phyloP scores from a whole-genome alignment of 2,113 vertebrate genomes.

The Acinonyx jubatus region DNA sequence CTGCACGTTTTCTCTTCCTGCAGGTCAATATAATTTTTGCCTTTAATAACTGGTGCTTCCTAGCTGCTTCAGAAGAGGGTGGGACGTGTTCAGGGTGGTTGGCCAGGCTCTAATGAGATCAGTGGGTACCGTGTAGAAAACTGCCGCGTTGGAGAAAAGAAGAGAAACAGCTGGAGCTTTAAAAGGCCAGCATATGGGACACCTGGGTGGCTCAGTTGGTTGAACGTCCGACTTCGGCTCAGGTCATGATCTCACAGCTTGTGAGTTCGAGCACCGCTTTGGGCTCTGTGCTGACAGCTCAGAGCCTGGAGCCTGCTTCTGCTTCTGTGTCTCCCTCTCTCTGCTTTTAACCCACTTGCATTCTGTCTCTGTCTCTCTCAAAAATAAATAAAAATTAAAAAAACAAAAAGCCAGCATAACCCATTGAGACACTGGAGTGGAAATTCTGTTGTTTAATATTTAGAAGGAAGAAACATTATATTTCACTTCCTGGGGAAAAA shows the following conservation, averaged over 20 bases:
- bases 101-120: not conserved
- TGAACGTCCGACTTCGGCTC: too few relatives aligned
- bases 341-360: too few relatives aligned
- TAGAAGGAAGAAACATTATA: constrained; percentile 23
- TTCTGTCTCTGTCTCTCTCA: too few relatives aligned
- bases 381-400: not conserved
- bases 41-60: not conserved
- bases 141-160: not conserved
- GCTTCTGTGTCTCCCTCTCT: too few relatives aligned
- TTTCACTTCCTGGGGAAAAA: constrained; percentile 17
- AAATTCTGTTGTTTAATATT: constrained; percentile 53
- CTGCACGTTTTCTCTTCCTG: not conserved
- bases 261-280: too few relatives aligned
- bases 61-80: not conserved
- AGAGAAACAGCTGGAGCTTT: not conserved
- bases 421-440: not conserved
- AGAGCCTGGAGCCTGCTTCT: too few relatives aligned
- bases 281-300: too few relatives aligned
- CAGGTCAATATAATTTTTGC: not conserved
- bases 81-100: not conserved
- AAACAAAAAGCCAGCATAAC: not conserved
- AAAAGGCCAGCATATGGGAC: not conserved
- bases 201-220: too few relatives aligned
- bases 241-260: too few relatives aligned
- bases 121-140: constrained; percentile 32